These are phyloP conservation scores for Natrix natrix DNA, from an alignment of 2,797 vertebrate species.

Conservation along the genomic window DNA sequence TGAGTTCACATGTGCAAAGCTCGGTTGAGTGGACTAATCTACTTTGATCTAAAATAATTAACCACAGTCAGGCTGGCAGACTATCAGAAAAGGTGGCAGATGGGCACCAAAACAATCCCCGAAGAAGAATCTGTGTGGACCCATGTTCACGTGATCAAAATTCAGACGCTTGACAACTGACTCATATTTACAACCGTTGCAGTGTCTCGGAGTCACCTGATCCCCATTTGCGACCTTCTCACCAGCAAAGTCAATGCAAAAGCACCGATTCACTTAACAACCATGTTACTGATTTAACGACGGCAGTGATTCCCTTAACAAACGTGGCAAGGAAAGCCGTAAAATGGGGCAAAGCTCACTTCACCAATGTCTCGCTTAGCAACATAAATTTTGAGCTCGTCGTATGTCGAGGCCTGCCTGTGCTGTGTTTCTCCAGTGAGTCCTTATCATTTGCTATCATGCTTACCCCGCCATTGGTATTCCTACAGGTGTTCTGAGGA, in stretches of 20 bases:
- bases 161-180: background rate
- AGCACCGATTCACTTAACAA: background rate
- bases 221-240: background rate
- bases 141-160: background rate
- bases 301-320: background rate
- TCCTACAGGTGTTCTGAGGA: constrained; percentile 80
- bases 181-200: background rate
- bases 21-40: background rate
- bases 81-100: background rate
- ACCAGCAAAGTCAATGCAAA: background rate
- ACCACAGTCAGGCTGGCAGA: background rate
- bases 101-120: background rate
- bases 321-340: fast-evolving
- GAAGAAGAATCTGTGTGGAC: background rate
- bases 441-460: background rate
- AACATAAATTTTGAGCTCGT: background rate
- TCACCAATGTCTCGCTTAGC: background rate
- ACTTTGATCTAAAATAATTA: background rate
- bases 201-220: background rate
- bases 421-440: background rate
- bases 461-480: fast-evolving
- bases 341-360: background rate
- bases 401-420: fast-evolving
- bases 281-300: background rate
- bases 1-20: fast-evolving